These are phyloP conservation scores for Coregonus suidteri DNA, from an alignment of 2,797 vertebrate genomes.

Conservation along the genomic window DNA sequence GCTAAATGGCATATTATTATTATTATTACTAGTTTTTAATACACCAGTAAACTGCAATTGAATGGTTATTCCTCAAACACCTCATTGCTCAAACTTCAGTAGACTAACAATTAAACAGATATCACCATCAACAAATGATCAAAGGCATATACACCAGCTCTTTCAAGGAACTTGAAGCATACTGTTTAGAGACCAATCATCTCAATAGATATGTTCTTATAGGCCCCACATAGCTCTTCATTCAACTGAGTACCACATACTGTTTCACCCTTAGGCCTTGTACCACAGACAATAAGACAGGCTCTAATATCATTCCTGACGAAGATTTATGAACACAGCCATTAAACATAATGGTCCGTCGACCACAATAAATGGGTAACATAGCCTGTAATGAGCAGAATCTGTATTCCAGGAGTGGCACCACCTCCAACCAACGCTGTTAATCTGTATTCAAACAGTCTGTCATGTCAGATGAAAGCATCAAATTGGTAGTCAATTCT, in stretches of 20 bases:
- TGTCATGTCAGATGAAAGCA: constrained; percentile 69
- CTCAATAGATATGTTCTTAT: neutral
- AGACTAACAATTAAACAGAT: neutral
- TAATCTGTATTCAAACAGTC: constrained; percentile 70
- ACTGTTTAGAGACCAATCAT: neutral
- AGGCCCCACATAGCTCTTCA: no score
- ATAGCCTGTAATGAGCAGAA: constrained; percentile 28
- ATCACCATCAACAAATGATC: no score
- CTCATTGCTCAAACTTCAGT: neutral
- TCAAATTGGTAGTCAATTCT: constrained; percentile 70
- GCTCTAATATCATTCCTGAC: constrained; percentile 20
- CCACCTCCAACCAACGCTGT: constrained; percentile 49
- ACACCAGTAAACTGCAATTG: neutral
- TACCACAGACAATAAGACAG: constrained; percentile 2
- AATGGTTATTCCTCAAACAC: neutral
- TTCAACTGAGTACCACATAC: neutral
- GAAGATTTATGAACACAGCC: constrained; percentile 28
- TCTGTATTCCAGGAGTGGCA: constrained; percentile 57
- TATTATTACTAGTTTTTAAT: neutral
- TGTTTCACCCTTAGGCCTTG: neutral
- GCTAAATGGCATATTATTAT: no score
- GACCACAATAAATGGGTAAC: constrained; percentile 39
- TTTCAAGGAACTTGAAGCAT: neutral
- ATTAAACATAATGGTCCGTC: constrained; percentile 42
- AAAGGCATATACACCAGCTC: no score